A percentile compares a stretch with the other conserved stretches of the same genome.
phyloP scores from a whole-genome alignment of 2,797 vertebrate genomes.

The Delichon dasypus region DNA sequence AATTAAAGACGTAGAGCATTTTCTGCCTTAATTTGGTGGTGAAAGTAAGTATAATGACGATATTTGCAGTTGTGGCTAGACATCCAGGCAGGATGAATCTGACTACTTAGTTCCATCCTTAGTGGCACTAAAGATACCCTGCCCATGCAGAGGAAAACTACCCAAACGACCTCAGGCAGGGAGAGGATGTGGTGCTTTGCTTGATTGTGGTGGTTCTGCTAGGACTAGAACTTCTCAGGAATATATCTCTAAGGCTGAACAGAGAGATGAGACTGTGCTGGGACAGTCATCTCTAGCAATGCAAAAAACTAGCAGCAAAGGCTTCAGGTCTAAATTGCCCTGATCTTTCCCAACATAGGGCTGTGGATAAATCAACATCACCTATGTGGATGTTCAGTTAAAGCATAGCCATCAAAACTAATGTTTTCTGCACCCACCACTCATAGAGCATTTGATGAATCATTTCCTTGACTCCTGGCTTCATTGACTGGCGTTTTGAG shows the following conservation, averaged over 20 bases:
- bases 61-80: background rate
- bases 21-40: background rate
- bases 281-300: background rate
- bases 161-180: background rate
- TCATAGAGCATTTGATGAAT: background rate
- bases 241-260: background rate
- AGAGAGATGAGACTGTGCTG: background rate
- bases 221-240: background rate
- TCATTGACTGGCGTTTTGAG: background rate
- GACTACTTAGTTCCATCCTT: background rate
- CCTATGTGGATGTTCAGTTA: rapidly evolving
- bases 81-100: background rate
- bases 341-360: background rate
- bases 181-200: background rate
- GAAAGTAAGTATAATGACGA: background rate
- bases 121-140: background rate
- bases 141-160: background rate
- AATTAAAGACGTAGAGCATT: background rate
- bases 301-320: background rate
- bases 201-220: background rate
- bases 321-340: background rate
- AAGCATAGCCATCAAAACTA: background rate
- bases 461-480: background rate
- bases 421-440: background rate
- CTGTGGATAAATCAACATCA: background rate